Evolutionary conservation across 2,888 invertebrate genomes (phyloP).

Genomic region (Drosophila algonquin): DNA sequence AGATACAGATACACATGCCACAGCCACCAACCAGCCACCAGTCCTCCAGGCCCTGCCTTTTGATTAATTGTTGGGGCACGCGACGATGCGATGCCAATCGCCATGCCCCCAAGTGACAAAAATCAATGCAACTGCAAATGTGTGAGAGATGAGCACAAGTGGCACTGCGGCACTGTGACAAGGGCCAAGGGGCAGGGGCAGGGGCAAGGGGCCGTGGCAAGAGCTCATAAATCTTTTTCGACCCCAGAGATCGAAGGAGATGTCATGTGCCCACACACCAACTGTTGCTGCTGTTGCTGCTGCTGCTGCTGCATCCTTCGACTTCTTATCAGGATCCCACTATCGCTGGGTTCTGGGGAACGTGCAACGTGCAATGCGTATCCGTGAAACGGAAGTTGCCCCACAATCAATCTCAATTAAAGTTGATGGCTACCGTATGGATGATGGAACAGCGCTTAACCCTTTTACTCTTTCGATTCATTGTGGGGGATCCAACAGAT

Average conservation of each 20-base stretch:
- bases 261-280: conserved; percentile 48
- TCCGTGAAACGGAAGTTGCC: conserved; percentile 66
- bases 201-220: conserved; percentile 16
- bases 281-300: not conserved
- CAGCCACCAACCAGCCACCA: not conserved
- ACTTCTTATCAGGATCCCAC: conserved; percentile 59
- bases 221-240: conserved; percentile 47
- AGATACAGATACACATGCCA: conserved; percentile 16
- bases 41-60: conserved; percentile 8
- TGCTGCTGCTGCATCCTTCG: not conserved
- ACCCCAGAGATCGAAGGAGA: conserved; percentile 33
- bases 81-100: conserved; percentile 71
- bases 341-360: conserved; percentile 67
- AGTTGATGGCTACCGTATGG: conserved; percentile 63
- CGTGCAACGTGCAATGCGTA: conserved; percentile 58
- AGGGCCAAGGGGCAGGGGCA: not conserved
- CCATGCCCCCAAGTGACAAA: conserved; percentile 66
- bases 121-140: conserved; percentile 74
- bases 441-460: not conserved
- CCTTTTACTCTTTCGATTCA: not conserved
- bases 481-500: not conserved
- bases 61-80: conserved; percentile 71
- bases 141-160: conserved; percentile 63
- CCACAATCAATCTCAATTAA: conserved; percentile 76
- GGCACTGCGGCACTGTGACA: conserved; percentile 15